phyloP scores from a whole-genome alignment of 1,140 invertebrate species.

The Drosophila ohnishii region DNA sequence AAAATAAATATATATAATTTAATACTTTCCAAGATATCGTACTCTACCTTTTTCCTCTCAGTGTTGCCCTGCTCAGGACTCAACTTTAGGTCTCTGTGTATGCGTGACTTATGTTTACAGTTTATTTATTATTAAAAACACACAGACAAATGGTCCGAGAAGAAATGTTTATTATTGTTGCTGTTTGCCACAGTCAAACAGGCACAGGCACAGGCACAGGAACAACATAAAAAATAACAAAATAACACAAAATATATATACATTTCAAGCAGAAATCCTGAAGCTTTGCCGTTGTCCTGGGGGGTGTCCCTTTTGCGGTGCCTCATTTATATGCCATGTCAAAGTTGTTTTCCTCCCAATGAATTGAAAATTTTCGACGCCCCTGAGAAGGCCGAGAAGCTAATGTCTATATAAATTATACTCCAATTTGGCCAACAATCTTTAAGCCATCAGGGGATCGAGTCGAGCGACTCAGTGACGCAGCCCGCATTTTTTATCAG shows the following conservation, averaged over 20 bases:
- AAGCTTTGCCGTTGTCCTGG: slow-evolving; percentile 2
- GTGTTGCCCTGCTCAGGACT: slow-evolving; percentile 46
- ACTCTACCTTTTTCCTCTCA: background rate
- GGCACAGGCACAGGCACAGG: slow-evolving; percentile 19
- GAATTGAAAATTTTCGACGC: slow-evolving; percentile 36
- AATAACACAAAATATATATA: slow-evolving; percentile 17
- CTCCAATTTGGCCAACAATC: slow-evolving; percentile 37
- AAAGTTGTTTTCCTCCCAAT: slow-evolving; percentile 36
- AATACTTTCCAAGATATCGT: too few relatives aligned
- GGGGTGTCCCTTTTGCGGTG: slow-evolving; percentile 8
- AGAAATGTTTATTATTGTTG: slow-evolving; percentile 48
- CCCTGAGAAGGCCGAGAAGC: slow-evolving; percentile 3
- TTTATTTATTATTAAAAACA: slow-evolving; percentile 81
- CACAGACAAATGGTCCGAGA: slow-evolving; percentile 65
- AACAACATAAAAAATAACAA: slow-evolving; percentile 7
- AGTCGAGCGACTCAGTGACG: slow-evolving; percentile 1
- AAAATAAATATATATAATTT: too few relatives aligned
- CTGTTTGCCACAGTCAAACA: slow-evolving; percentile 38
- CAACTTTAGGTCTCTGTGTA: slow-evolving; percentile 64
- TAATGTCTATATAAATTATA: slow-evolving; percentile 51
- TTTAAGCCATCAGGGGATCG: slow-evolving; percentile 53
- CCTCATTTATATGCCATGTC: slow-evolving; percentile 44
- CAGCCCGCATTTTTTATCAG: slow-evolving; percentile 49
- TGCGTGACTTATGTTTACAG: slow-evolving; percentile 80
- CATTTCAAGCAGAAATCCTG: slow-evolving; percentile 13